These are phyloP conservation scores for Ichneumoninae sp. DNA, from an alignment of 2,888 invertebrate species.

Conservation along the genomic window DNA sequence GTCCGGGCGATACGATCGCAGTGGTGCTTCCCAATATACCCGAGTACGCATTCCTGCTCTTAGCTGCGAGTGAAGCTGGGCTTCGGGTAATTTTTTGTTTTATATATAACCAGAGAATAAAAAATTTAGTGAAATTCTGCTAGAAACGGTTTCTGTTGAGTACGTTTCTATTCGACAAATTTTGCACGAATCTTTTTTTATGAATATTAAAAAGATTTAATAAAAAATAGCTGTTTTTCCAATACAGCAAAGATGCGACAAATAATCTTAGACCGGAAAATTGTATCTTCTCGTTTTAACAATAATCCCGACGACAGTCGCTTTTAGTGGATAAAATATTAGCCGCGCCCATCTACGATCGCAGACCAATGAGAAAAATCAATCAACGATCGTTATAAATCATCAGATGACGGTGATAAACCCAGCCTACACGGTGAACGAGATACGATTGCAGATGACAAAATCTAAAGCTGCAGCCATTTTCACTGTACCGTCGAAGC, in stretches of 20 bases:
- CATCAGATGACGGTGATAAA: constrained; percentile 70
- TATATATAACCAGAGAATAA: too few species aligned
- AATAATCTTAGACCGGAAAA: not conserved
- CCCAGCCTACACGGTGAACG: constrained; percentile 68
- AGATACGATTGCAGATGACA: constrained; percentile 74
- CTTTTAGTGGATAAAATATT: not conserved
- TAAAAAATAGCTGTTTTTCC: constrained; percentile 74
- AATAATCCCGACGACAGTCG: not conserved
- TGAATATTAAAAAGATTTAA: not conserved
- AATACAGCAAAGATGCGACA: too few species aligned
- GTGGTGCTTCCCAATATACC: constrained; percentile 80
- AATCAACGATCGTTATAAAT: constrained; percentile 66
- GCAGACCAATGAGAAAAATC: constrained; percentile 44
- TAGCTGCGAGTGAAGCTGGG: constrained; percentile 75
- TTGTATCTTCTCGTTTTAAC: not conserved
- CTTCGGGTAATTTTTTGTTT: constrained; percentile 72
- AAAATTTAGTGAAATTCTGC: too few species aligned
- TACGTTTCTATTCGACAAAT: too few species aligned
- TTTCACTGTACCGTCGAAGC: constrained; percentile 69
- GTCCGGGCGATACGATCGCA: constrained; percentile 78
- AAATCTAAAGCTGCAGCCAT: constrained; percentile 71
- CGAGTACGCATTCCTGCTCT: constrained; percentile 74
- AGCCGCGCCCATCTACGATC: not conserved
- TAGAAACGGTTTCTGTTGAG: too few species aligned
- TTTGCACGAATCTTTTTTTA: too few species aligned